Evolutionary conservation across 2,888 invertebrate species (phyloP), one percentile per base, ranked within the genome.

Genomic region (Phortica okadai): DNA sequence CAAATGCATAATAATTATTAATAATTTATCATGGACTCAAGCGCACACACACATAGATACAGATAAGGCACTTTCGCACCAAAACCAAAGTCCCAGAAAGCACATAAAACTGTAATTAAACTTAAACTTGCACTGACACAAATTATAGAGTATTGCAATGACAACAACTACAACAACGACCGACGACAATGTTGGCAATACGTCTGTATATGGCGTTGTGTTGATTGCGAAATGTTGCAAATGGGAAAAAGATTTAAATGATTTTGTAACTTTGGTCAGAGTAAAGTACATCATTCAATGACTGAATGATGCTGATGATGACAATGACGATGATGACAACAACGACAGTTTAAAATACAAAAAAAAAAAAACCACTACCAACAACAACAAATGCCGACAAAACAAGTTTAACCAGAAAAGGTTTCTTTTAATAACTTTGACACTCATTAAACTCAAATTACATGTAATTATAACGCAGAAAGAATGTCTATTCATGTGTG

Each of bases 391-490:
- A n/a, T n/a, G n/a, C n/a, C n/a, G n/a, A n/a, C n/a, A n/a, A n/a
- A n/a, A 86, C 79, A 78, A 83, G 82, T 84, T 66, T 79, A 81
- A 78, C 88, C 14, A 66, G 42, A 88, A 86, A 86, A 86, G 84
- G 88, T 86, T 85, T 41, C 41, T 66, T 85, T 85, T 88, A 85
- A 86, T 85, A 85, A 85, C 85, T 85, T 88, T 85, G 88, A 88
- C 85, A 85, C 85, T 88, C 85, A 85, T 85, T 85, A 85, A 85
- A 88, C 87, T 85, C 84, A 88, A 85, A 86, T 85, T 86, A 85
- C 87, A 86, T 83, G 86, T 86, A 83, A 85, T 85, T 88, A 88
- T 25, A n/a, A 67, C 82, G 85, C 85, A 88, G 85, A 33, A 33
- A 33, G 33, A 50, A 7, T 58, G 7, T 58, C 16, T 58, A 58